Conservation (phyloP, 1,140 invertebrate genomes). For the Condylostylus longicornis region DNA sequence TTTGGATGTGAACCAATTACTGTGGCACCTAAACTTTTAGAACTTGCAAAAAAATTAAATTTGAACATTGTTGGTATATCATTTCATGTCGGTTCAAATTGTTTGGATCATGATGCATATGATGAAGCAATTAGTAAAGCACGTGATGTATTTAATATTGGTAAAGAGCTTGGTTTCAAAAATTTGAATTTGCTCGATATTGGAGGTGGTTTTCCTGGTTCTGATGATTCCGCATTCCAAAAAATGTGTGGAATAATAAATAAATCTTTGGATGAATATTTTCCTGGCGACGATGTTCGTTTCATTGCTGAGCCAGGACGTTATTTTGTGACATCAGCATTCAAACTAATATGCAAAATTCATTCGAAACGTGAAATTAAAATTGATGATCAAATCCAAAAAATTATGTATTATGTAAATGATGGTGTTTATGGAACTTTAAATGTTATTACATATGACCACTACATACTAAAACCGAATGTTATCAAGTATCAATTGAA, state of each 20-base stretch:
- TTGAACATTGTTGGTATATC: slow-evolving; percentile 55
- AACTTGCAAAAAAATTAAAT: slow-evolving; percentile 45
- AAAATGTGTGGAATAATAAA: too few species aligned
- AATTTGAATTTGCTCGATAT: slow-evolving; percentile 62
- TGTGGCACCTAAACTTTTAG: slow-evolving; percentile 68
- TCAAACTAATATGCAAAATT: slow-evolving; percentile 63
- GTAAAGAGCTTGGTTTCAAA: slow-evolving; percentile 49
- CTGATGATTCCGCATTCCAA: slow-evolving; percentile 45
- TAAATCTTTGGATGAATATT: too few species aligned
- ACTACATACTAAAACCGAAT: background rate
- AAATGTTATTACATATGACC: slow-evolving; percentile 70
- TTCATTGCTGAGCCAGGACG: slow-evolving; percentile 88
- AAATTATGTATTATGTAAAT: slow-evolving; percentile 89
- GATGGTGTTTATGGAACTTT: slow-evolving; percentile 95
- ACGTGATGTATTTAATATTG: slow-evolving; percentile 54
- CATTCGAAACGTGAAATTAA: slow-evolving; percentile 33
- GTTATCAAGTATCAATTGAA: background rate
- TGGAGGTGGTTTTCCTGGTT: slow-evolving; percentile 76
- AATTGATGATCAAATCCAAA: slow-evolving; percentile 9
- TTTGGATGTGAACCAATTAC: slow-evolving; percentile 77
- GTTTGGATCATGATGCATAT: slow-evolving; percentile 59
- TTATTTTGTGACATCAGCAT: slow-evolving; percentile 87
- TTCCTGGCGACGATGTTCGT: too few species aligned
- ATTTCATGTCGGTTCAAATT: slow-evolving; percentile 82
- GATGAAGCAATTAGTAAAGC: slow-evolving; percentile 53